Conservation (phyloP, 2,113 vertebrate species). For the Emydura subglobosa region DNA sequence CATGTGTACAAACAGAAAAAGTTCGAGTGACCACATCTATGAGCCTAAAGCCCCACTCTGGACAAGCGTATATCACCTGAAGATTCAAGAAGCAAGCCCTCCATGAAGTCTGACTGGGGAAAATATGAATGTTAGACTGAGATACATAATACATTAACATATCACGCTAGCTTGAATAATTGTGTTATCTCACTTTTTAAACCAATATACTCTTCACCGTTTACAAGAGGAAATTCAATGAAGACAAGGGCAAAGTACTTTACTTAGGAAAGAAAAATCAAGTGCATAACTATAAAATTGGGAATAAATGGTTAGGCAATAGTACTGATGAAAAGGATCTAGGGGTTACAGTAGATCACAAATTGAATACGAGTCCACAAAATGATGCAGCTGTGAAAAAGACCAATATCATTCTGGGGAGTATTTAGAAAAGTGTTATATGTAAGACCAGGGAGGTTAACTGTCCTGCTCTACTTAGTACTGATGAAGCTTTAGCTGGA, state of each 20-base stretch:
- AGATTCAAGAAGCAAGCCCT: neutral
- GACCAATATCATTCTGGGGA: neutral
- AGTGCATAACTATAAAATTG: neutral
- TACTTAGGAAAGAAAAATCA: neutral
- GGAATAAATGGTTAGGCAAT: neutral
- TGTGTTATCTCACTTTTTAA: too few species aligned
- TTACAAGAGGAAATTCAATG: neutral
- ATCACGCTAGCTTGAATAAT: too few species aligned
- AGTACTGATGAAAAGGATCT: neutral
- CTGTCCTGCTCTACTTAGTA: neutral
- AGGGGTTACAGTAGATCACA: neutral
- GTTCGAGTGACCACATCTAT: neutral
- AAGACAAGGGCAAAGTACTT: neutral
- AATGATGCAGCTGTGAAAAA: neutral
- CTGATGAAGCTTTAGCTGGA: neutral
- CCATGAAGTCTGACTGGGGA: neutral
- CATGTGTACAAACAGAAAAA: neutral
- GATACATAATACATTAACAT: neutral
- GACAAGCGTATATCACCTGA: neutral
- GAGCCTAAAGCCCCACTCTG: neutral
- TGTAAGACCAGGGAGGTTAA: neutral
- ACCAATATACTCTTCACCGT: neutral
- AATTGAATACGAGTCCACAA: neutral
- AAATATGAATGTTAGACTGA: neutral
- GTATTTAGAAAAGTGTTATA: neutral